phyloP scores from a whole-genome alignment of 2,113 vertebrate species.

The Pristiophorus japonicus region DNA sequence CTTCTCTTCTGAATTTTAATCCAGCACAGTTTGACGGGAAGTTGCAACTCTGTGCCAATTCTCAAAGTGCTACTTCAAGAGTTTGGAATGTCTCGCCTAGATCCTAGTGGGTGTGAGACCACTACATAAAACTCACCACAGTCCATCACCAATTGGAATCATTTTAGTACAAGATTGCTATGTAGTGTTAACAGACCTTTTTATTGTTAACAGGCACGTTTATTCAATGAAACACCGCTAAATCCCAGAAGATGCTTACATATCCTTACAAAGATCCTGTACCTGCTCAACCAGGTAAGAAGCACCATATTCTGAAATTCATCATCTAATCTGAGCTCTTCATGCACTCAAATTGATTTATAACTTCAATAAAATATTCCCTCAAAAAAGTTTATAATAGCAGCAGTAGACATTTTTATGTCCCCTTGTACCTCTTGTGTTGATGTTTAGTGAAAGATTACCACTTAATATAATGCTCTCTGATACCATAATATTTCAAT shows the following conservation, averaged over 20 bases:
- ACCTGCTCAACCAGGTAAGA: conserved; percentile 89
- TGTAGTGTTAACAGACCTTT: not conserved
- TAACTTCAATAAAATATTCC: not conserved
- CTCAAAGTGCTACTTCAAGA: not conserved
- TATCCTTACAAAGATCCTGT: conserved; percentile 96
- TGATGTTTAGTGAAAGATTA: not conserved
- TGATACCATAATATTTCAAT: too few relatives aligned
- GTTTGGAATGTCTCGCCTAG: not conserved
- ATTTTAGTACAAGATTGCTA: not conserved
- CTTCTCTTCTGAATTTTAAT: not conserved
- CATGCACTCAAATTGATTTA: not conserved
- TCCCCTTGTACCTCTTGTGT: not conserved
- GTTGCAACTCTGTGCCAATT: not conserved
- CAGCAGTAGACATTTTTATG: not conserved
- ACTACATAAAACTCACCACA: not conserved
- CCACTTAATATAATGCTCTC: not conserved
- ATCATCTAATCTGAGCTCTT: not conserved
- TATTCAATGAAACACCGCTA: conserved; percentile 96
- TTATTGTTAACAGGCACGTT: conserved; percentile 66
- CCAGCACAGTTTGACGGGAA: not conserved
- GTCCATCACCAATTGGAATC: not conserved
- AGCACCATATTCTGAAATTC: not conserved
- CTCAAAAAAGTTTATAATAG: not conserved
- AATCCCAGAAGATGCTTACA: conserved; percentile 94
- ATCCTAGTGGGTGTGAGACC: not conserved